A percentile compares a stretch with the other conserved stretches of the same genome.
Conservation (phyloP, 1,140 invertebrate genomes). For the Aphaenogaster rudis region DNA sequence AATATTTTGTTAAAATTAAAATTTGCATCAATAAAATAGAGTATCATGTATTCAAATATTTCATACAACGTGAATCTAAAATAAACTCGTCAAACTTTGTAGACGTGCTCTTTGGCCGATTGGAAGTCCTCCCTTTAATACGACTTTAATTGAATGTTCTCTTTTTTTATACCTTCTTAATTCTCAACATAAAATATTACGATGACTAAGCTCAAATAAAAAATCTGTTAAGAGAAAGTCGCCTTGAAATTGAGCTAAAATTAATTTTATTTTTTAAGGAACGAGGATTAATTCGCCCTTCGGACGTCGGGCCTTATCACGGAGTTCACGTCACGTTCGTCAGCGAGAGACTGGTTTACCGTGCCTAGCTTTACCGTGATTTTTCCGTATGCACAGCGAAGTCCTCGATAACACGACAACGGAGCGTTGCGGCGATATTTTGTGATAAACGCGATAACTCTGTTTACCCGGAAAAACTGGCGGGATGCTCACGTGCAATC, state of each 20-base stretch:
- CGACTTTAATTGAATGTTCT: constrained; percentile 2
- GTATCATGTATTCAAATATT: neutral
- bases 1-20: neutral
- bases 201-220: neutral
- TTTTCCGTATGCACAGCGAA: neutral
- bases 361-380: constrained; percentile 17
- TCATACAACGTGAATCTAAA: neutral
- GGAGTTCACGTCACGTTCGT: neutral
- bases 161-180: neutral
- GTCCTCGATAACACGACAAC: neutral
- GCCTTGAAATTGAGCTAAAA: neutral
- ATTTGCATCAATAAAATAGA: neutral
- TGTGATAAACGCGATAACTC: constrained; percentile 50
- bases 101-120: neutral
- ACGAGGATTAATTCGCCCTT: neutral
- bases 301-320: neutral
- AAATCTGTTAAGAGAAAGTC: neutral
- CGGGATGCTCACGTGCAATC: constrained; percentile 6
- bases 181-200: neutral
- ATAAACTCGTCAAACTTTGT: neutral
- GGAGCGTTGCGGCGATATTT: constrained; percentile 10
- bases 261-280: neutral
- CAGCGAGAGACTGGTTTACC: neutral
- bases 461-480: constrained; percentile 51
- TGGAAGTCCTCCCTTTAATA: neutral